Percentiles rank a stretch among this genome's conserved stretches.
These are phyloP conservation scores for Acinonyx jubatus DNA, from an alignment of 2,113 vertebrate species.

Conservation along the genomic window DNA sequence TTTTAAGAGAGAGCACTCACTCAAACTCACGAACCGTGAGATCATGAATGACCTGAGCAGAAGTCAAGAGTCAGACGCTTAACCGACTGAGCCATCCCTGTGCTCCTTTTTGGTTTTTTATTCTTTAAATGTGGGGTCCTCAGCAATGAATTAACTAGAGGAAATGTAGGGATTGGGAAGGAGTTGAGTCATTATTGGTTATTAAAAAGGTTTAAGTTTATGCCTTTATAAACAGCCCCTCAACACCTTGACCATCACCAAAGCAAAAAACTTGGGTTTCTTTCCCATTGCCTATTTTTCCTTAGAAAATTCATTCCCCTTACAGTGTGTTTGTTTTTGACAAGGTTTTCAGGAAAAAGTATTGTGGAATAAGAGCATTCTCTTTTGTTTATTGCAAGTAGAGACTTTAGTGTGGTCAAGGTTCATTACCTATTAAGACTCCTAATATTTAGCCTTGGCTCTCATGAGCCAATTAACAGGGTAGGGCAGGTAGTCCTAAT, in stretches of 20 bases:
- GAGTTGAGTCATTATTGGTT: not conserved
- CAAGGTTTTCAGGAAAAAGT: not conserved
- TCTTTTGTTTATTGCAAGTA: not conserved
- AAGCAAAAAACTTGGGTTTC: not conserved
- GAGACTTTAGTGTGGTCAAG: not conserved
- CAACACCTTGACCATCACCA: not conserved
- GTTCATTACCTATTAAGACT: not conserved
- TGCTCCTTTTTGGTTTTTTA: not conserved
- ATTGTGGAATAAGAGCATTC: not conserved
- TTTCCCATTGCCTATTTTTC: not conserved
- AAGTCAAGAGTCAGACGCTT: no score
- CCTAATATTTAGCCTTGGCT: not conserved
- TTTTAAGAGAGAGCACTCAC: no score
- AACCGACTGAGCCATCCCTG: no score
- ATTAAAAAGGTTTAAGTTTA: slow-evolving; percentile 36
- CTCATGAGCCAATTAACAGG: not conserved
- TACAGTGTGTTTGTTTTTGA: not conserved
- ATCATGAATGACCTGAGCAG: no score
- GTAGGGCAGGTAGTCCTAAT: not conserved
- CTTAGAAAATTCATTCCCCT: not conserved
- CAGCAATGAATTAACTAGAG: not conserved
- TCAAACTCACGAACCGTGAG: no score
- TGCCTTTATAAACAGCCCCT: not conserved
- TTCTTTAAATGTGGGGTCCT: not conserved
- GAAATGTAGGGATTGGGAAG: not conserved